Conservation (phyloP, 2,888 invertebrate genomes). For the Lithophane ornitopus region DNA sequence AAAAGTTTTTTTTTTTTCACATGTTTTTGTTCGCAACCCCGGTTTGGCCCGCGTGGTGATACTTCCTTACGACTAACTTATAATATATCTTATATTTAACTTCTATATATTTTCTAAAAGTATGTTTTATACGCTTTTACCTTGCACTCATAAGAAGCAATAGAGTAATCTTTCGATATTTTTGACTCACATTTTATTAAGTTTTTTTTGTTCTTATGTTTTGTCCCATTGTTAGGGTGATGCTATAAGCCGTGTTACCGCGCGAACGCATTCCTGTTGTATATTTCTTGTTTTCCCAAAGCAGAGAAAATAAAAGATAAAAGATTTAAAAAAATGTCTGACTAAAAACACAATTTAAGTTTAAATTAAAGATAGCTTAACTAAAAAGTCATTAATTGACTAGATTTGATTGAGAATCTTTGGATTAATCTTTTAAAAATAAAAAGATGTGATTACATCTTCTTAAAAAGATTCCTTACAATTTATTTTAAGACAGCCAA, state of each 20-base stretch:
- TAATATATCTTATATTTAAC: slow-evolving; percentile 69
- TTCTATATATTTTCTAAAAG: slow-evolving; percentile 84
- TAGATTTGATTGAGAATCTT: slow-evolving; percentile 54
- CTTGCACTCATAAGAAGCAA: slow-evolving; percentile 85
- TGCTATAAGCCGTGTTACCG: slow-evolving; percentile 64
- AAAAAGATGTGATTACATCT: slow-evolving; percentile 4
- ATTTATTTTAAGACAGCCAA: slow-evolving; percentile 47
- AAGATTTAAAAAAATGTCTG: not conserved
- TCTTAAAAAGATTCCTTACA: slow-evolving; percentile 40
- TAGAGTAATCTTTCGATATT: slow-evolving; percentile 80
- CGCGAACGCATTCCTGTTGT: slow-evolving; percentile 59
- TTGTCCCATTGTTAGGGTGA: slow-evolving; percentile 52
- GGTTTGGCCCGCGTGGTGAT: slow-evolving; percentile 88
- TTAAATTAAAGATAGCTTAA: slow-evolving; percentile 1
- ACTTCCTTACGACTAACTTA: slow-evolving; percentile 75
- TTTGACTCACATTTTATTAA: slow-evolving; percentile 87
- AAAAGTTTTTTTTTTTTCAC: slow-evolving; percentile 58
- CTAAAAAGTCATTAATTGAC: slow-evolving; percentile 64
- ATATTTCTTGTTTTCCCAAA: slow-evolving; percentile 29
- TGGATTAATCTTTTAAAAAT: slow-evolving; percentile 36
- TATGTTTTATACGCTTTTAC: slow-evolving; percentile 79
- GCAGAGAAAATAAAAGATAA: not conserved
- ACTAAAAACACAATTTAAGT: slow-evolving; percentile 3
- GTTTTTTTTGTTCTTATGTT: slow-evolving; percentile 72
- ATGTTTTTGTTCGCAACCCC: slow-evolving; percentile 77